A percentile compares a stretch with the other conserved stretches of the same genome.
These are phyloP conservation scores for Merodon equestris DNA, from an alignment of 2,888 invertebrate species.

Conservation along the genomic window DNA sequence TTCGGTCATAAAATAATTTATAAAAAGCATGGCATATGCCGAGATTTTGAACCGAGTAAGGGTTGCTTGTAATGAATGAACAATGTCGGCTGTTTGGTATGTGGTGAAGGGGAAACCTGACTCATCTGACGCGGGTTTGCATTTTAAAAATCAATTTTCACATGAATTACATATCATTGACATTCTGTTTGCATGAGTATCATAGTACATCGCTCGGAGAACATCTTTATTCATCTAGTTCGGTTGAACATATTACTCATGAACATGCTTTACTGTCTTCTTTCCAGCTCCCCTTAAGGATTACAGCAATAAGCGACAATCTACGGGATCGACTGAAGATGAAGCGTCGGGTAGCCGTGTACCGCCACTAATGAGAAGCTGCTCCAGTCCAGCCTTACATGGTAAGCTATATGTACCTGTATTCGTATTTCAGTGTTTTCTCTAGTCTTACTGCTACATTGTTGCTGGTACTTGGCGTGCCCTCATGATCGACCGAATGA, in stretches of 20 bases:
- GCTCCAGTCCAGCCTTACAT: slow-evolving; percentile 80
- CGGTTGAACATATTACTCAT: slow-evolving; percentile 56
- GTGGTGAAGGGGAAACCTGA: too few species aligned
- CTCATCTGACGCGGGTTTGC: slow-evolving; percentile 31
- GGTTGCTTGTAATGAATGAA: slow-evolving; percentile 36
- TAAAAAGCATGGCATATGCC: too few species aligned
- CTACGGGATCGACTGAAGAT: slow-evolving; percentile 79
- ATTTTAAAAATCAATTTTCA: slow-evolving; percentile 58
- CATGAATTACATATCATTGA: slow-evolving; percentile 50
- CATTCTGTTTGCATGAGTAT: slow-evolving; percentile 60
- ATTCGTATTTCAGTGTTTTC: slow-evolving; percentile 36
- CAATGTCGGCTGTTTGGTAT: slow-evolving; percentile 42
- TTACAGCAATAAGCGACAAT: slow-evolving; percentile 82
- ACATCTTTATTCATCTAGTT: slow-evolving; percentile 60
- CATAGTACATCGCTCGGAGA: slow-evolving; percentile 22
- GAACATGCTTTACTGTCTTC: neutral
- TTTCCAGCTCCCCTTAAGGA: slow-evolving; percentile 84
- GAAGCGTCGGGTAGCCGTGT: slow-evolving; percentile 79
- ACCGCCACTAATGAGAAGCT: slow-evolving; percentile 79
- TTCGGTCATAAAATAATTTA: neutral
- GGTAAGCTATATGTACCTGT: too few species aligned
- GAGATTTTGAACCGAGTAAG: slow-evolving; percentile 5
- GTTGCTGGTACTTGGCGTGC: too few species aligned
- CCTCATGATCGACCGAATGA: slow-evolving; percentile 9
- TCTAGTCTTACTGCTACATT: slow-evolving; percentile 36